A percentile compares a stretch with the other conserved stretches of the same genome.
Conservation (phyloP, 2,113 vertebrate genomes). For the Gobius niger region DNA sequence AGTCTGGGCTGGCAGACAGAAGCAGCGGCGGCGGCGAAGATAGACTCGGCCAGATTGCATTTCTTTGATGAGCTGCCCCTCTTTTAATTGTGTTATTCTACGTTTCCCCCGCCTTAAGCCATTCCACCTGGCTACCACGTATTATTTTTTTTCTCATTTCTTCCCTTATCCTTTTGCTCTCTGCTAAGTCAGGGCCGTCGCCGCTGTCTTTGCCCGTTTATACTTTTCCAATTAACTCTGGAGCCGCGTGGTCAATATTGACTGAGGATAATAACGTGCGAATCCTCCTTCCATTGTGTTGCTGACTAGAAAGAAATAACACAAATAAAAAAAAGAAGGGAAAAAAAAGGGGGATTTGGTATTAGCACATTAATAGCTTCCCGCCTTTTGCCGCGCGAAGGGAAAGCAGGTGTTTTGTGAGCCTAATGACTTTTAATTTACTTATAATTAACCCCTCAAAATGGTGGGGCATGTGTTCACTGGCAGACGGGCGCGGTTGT, state of each 20-base stretch:
- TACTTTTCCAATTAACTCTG: constrained; percentile 72
- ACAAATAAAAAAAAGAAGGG: constrained; percentile 60
- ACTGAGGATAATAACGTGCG: constrained; percentile 70
- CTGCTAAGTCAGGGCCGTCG: constrained; percentile 50
- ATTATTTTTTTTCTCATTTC: constrained; percentile 58
- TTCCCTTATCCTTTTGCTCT: constrained; percentile 69
- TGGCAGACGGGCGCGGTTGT: constrained; percentile 21
- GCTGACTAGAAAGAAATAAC: constrained; percentile 51
- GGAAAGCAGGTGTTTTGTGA: constrained; percentile 74
- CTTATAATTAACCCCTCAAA: constrained; percentile 79
- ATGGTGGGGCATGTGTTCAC: constrained; percentile 54
- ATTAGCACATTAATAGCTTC: constrained; percentile 75
- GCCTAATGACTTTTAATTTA: constrained; percentile 76
- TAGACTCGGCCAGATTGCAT: constrained; percentile 67
- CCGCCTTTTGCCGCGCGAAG: constrained; percentile 57
- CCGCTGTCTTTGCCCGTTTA: constrained; percentile 58
- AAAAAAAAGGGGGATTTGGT: constrained; percentile 43
- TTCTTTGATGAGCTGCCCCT: constrained; percentile 67
- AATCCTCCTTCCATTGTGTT: constrained; percentile 64
- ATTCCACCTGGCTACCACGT: constrained; percentile 58
- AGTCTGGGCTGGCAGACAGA: constrained; percentile 57
- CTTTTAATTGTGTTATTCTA: constrained; percentile 63
- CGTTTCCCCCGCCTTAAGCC: constrained; percentile 48
- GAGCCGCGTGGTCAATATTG: constrained; percentile 70
- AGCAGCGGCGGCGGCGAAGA: constrained; percentile 38